A percentile compares a stretch with the other conserved stretches of the same genome.
Evolutionary conservation across 2,888 invertebrate genomes (phyloP).

Genomic region (Callimorpha dominula): DNA sequence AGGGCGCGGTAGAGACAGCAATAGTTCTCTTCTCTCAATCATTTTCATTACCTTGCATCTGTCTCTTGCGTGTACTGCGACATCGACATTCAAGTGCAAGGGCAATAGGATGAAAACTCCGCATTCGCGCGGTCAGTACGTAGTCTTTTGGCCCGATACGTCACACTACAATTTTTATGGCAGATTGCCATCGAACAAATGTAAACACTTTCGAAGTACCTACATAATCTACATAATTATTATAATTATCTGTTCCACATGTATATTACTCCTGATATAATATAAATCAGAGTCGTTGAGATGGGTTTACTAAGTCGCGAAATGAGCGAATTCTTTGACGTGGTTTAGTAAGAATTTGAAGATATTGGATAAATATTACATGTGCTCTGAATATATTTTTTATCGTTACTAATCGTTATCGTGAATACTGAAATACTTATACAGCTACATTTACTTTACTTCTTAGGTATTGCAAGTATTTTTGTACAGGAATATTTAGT

Average conservation of each 20-base stretch:
- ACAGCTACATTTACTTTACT: no score
- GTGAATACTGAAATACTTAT: no score
- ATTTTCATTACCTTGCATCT: conserved; percentile 19
- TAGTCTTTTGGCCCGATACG: conserved; percentile 15
- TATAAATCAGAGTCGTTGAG: conserved; percentile 1
- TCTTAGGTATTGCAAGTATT: no score
- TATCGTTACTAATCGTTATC: no score
- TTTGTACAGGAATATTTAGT: no score
- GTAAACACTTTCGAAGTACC: conserved; percentile 54
- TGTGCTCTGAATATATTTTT: no score
- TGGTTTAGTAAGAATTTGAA: background rate
- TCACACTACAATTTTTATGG: conserved; percentile 50
- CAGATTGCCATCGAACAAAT: conserved; percentile 53
- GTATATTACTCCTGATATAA: background rate
- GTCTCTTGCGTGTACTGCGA: conserved; percentile 42
- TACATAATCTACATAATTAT: background rate
- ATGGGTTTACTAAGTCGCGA: background rate
- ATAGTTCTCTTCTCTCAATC: conserved; percentile 1
- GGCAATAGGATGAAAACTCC: conserved; percentile 37
- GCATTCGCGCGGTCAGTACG: conserved; percentile 16
- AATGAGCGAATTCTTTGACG: background rate
- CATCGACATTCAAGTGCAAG: conserved; percentile 61
- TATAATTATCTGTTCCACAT: background rate
- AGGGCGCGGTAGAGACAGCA: conserved; percentile 15
- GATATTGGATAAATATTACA: background rate